Base-by-base conservation (phyloP, 2,113 vertebrate genomes). In the Atherinomorus stipes region DNA sequence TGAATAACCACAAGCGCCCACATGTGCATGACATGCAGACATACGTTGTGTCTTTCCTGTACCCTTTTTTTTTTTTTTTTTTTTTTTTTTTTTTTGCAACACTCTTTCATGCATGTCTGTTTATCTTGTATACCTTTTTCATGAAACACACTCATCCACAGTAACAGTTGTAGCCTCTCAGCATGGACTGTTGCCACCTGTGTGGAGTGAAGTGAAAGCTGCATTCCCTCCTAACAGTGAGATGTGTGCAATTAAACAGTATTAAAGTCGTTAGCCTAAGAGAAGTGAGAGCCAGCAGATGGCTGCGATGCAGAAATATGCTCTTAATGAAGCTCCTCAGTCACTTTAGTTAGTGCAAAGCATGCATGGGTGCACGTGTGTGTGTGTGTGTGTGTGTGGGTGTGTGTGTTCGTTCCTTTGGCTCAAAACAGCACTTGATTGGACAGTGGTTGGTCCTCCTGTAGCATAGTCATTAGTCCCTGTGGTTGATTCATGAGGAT, bases 261-360 rank as follows among this genome's bases (percentile, higher is more conserved):
- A 86, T 90, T 90, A 88, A 90, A 88, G 87, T 90, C 85, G 81
- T 88, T 89, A 90, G 78, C 78, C 73, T 79, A 58, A 67, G 81
- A 74, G 67, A 86, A 78, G 81, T 71, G 81, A 87, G 87, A 79
- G 83, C 88, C 83, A 85, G 80, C 88, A 89, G 89, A 91, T 92
- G 89, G 86, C 85, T 83, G 72, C 69, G 49, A 52, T 8, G 50
- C 71, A 78, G 71, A 90, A 92, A 87, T 84, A 69, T 83, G 75
- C 21, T 81, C 76, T 75, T 90, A 90, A 92, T 91, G 84, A 92
- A 85, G 76, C 75, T 86, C 81, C 52, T 89, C 80, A 76, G 79
- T 86, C 69, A 80, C 78, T 23, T 4, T 42, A 52, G 69, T 28
- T 64, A 34, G 65, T 67, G 76, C 19, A 2, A 28, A 59, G 77